phyloP scores from a whole-genome alignment of 2,888 invertebrate genomes.

The Torymus tubicola region DNA sequence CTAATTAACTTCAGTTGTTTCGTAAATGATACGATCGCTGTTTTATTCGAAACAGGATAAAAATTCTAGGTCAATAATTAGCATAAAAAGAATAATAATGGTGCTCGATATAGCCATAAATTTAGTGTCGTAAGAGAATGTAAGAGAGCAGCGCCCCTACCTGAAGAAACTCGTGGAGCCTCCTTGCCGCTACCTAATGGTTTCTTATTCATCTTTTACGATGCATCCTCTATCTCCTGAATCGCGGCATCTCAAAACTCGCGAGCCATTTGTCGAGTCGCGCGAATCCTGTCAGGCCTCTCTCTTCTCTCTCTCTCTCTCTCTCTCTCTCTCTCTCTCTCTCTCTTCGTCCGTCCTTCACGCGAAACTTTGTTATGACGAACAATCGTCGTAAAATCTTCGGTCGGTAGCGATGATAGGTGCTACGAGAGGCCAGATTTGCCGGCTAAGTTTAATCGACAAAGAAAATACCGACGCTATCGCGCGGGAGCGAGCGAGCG shows the following conservation, averaged over 20 bases:
- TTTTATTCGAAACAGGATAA: no score
- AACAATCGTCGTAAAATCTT: conserved; percentile 65
- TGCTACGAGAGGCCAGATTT: conserved; percentile 1
- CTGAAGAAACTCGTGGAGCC: no score
- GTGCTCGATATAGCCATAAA: no score
- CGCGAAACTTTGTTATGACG: conserved; percentile 65
- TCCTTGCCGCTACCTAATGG: conserved; percentile 61
- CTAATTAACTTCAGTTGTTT: no score
- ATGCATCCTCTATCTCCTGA: conserved; percentile 52
- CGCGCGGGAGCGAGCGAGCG: conserved; percentile 1
- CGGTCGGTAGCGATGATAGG: not conserved
- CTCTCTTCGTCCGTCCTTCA: no score
- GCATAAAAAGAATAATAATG: no score
- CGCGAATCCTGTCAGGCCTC: conserved; percentile 22
- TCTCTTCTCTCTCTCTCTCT: no score
- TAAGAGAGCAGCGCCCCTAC: no score
- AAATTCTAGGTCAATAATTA: no score
- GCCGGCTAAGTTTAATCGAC: conserved; percentile 46
- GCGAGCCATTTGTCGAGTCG: conserved; percentile 37
- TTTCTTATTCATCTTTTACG: conserved; percentile 68
- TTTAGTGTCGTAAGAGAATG: no score
- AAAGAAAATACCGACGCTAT: conserved; percentile 45
- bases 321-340: no score
- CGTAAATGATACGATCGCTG: no score
- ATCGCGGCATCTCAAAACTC: conserved; percentile 41